These are phyloP conservation scores for Megaceryle alcyon DNA, from an alignment of 2,797 vertebrate species.

Conservation along the genomic window DNA sequence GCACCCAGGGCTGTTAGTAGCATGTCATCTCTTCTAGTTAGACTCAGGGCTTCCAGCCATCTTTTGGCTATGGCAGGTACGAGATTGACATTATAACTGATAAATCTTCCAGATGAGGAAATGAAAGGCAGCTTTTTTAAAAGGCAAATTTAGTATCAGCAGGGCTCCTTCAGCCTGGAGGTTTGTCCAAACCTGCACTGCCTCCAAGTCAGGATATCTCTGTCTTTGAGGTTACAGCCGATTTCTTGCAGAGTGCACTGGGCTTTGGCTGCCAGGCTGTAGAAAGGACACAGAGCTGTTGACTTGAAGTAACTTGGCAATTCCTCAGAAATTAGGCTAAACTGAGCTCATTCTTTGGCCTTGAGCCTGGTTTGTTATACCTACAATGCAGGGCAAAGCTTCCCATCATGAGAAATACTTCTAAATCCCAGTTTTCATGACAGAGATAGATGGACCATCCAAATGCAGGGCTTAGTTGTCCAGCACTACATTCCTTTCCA, in stretches of 20 bases:
- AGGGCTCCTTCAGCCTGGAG: not conserved
- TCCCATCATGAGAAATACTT: not conserved
- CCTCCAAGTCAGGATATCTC: not conserved
- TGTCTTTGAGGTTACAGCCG: constrained; percentile 12
- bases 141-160: not conserved
- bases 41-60: not conserved
- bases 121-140: not conserved
- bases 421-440: constrained; percentile 17
- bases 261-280: constrained; percentile 4
- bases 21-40: not conserved
- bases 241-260: not conserved
- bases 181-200: not conserved
- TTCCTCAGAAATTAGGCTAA: constrained; percentile 23
- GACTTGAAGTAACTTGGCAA: constrained; percentile 40
- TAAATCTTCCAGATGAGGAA: not conserved
- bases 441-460: not conserved
- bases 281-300: not conserved
- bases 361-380: not conserved
- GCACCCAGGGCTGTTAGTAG: not conserved
- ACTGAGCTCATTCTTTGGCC: constrained; percentile 50
- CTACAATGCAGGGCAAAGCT: not conserved
- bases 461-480: not conserved
- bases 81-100: not conserved
- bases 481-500: not conserved
- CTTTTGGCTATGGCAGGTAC: not conserved